Evolutionary conservation across 2,888 invertebrate genomes (phyloP).

Genomic region (Eubasilissa splendida): DNA sequence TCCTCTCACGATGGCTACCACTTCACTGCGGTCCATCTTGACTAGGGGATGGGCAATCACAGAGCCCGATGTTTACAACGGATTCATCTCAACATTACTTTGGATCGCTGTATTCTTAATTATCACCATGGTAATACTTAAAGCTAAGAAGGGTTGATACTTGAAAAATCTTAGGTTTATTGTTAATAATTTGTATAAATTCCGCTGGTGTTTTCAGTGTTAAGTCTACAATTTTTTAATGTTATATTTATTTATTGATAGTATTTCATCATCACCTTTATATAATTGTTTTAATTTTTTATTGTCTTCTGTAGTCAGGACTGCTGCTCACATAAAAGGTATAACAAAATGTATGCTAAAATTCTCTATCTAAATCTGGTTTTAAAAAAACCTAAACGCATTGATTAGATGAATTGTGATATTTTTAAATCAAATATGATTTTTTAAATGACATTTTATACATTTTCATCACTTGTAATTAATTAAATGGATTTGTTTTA

Average conservation of each 20-base stretch:
- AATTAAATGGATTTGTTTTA: not conserved
- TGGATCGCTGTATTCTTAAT: slow-evolving; percentile 90
- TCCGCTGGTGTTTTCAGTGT: slow-evolving; percentile 13
- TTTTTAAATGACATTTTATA: slow-evolving; percentile 1
- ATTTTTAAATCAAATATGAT: not conserved
- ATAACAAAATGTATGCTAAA: not conserved
- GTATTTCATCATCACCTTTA: not conserved
- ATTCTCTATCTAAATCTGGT: not conserved
- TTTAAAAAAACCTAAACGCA: not conserved
- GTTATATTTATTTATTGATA: slow-evolving; percentile 5
- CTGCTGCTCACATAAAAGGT: not conserved
- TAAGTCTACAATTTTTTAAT: slow-evolving; percentile 16
- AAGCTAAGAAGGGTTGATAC: slow-evolving; percentile 81
- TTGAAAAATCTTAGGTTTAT: slow-evolving; percentile 3
- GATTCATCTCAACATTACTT: slow-evolving; percentile 86
- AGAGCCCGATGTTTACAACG: slow-evolving; percentile 89
- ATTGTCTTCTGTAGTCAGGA: not conserved
- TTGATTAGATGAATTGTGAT: not conserved
- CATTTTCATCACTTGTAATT: not conserved
- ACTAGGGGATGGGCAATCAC: slow-evolving; percentile 90
- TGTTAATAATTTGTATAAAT: slow-evolving; percentile 22
- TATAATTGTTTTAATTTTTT: slow-evolving; percentile 4
- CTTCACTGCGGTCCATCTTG: slow-evolving; percentile 88
- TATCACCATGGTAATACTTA: slow-evolving; percentile 85
- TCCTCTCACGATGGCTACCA: slow-evolving; percentile 94